phyloP scores from a whole-genome alignment of 2,888 invertebrate genomes.

The Eutolmus rufibarbis region DNA sequence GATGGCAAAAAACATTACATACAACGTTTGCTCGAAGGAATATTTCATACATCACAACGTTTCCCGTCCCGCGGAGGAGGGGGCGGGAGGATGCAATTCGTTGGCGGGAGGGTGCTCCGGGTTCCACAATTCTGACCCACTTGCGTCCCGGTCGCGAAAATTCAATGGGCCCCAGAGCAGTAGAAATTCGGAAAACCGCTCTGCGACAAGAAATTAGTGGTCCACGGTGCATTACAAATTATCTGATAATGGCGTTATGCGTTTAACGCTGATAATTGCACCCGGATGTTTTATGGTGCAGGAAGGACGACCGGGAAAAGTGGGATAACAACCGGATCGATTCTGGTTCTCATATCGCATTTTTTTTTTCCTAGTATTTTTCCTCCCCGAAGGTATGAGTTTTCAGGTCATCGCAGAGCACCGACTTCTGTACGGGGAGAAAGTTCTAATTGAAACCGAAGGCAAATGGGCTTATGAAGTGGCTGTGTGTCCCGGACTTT shows the following conservation, averaged over 20 bases:
- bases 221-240: constrained; percentile 43
- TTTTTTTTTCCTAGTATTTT: neutral
- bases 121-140: neutral
- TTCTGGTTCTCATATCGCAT: neutral
- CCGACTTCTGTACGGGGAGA: neutral
- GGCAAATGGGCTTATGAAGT: neutral
- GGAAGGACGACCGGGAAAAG: neutral
- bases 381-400: no score
- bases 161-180: neutral
- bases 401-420: neutral
- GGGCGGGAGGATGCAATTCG: neutral
- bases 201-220: constrained; percentile 43
- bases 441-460: neutral
- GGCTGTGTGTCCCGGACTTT: neutral
- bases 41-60: neutral
- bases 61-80: neutral
- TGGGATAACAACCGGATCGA: neutral
- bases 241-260: constrained; percentile 28
- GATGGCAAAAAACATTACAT: neutral
- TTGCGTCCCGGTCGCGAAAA: neutral
- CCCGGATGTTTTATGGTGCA: neutral
- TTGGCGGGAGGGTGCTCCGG: neutral
- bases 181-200: constrained; percentile 7
- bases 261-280: constrained; percentile 41
- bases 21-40: neutral